Base-by-base conservation (phyloP, 1,140 invertebrate species). In the Brevipalpus yothersi region DNA sequence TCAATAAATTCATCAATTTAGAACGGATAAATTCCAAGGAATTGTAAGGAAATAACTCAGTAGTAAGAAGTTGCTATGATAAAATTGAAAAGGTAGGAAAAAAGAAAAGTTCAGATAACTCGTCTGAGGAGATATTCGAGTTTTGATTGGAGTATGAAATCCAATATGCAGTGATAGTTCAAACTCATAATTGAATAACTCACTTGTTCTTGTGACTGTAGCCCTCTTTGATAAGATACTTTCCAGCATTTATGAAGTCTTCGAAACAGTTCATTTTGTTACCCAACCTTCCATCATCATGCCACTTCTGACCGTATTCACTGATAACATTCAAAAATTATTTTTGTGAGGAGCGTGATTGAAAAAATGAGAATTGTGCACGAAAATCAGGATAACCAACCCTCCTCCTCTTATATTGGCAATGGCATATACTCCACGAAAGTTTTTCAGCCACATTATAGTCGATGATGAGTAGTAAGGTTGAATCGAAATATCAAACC, bases 261-360 rank as follows among this genome's bases (percentile, higher is more conserved):
- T 96, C 83, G 72, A 97, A 97, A 45, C 83, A 83, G 74, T 97
- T 98, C 74, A 97, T 93, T 70, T 97, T 98, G 63, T 95, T 93
- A 0, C 82, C 75, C 53, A 91, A 76, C 23, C 85, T 79, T 12
- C 93, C 94, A 15, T 73, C 82, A 71, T 96, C 86, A 71, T 98
- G 92, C 94, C 94, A 98, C 59, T 80, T 81, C 71, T 94, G 86
- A 47, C 94, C 94, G 72, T 97, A 98, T 73, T 98, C 93, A 1
- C 90, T 85, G n/a, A 69, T 56, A 66, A 67, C 60, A 61, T 68
- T 62, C 62, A 54, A 60, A 58, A 62, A 64, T n/a, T 17, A 54
- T 10, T 19, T 31, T 59, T 8, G 56, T 67, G 19, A 56, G 41
- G 12, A 42, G 4, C 17, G 23, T n/a, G n/a, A n/a, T n/a, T n/a